Conservation (phyloP, 2,113 vertebrate species). For the Aegypius monachus region DNA sequence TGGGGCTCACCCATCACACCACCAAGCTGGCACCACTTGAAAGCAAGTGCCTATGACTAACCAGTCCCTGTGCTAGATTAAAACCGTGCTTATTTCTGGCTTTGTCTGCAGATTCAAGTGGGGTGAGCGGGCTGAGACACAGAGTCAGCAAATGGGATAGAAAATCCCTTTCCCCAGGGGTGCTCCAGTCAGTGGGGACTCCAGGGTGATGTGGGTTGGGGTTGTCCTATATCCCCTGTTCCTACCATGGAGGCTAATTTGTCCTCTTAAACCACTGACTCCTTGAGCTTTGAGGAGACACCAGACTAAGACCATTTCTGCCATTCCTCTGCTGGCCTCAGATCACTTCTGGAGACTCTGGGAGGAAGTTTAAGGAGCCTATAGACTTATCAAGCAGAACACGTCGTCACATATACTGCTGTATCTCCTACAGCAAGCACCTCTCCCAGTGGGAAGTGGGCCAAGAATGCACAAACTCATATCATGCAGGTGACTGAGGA, state of each 20-base stretch:
- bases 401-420: background rate
- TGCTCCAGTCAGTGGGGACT: background rate
- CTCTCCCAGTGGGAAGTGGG: background rate
- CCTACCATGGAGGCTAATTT: background rate
- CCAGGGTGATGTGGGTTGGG: background rate
- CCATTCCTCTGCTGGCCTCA: background rate
- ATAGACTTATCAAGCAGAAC: background rate
- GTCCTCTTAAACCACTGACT: background rate
- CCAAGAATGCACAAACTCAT: background rate
- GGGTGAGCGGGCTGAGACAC: background rate
- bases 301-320: background rate
- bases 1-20: background rate
- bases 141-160: background rate
- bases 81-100: background rate
- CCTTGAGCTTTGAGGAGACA: background rate
- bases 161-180: background rate
- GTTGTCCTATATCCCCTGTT: background rate
- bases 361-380: background rate
- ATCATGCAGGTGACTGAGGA: background rate
- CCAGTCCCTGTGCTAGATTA: background rate
- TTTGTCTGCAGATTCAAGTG: background rate
- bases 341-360: background rate
- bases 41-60: background rate
- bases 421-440: background rate
- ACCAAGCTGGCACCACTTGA: constrained; percentile 12